Percentiles rank a stretch among this genome's conserved stretches.
These are phyloP conservation scores for Monopterus albus DNA, from an alignment of 2,113 vertebrate genomes.

Conservation along the genomic window DNA sequence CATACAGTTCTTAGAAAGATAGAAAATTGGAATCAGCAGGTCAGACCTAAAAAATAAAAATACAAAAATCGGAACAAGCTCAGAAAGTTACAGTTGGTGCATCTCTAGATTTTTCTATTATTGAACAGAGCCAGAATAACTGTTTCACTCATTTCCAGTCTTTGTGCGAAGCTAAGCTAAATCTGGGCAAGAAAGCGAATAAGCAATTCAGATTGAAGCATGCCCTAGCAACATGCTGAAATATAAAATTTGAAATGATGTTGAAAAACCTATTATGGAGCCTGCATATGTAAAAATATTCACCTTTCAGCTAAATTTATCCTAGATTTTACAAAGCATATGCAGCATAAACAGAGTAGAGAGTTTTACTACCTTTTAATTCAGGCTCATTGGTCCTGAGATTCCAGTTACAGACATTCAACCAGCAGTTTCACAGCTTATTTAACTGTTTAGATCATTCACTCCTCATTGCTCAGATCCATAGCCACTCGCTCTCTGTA, in stretches of 20 bases:
- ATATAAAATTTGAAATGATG: not conserved
- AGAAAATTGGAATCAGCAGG: too few relatives aligned
- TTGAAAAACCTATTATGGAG: too few relatives aligned
- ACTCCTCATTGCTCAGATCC: constrained; percentile 14
- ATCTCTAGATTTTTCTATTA: not conserved
- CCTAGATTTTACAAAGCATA: not conserved
- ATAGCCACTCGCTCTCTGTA: constrained; percentile 32
- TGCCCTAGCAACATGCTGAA: not conserved
- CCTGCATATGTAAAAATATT: not conserved
- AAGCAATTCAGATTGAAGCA: too few relatives aligned
- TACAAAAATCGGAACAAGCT: too few relatives aligned
- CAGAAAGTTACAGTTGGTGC: too few relatives aligned
- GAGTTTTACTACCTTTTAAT: constrained; percentile 11
- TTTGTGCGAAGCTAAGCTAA: not conserved
- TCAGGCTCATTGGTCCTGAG: constrained; percentile 14
- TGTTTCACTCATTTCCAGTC: not conserved
- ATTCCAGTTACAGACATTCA: constrained; percentile 14
- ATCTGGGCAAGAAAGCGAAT: too few relatives aligned
- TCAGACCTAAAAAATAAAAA: too few relatives aligned
- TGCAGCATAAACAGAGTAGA: not conserved
- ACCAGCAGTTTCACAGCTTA: constrained; percentile 34
- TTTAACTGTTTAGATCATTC: constrained; percentile 45
- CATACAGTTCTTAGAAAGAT: too few relatives aligned
- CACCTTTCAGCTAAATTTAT: not conserved
- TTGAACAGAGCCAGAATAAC: not conserved